These are phyloP conservation scores for Meteorus colon DNA, from an alignment of 2,888 invertebrate species.

Conservation along the genomic window DNA sequence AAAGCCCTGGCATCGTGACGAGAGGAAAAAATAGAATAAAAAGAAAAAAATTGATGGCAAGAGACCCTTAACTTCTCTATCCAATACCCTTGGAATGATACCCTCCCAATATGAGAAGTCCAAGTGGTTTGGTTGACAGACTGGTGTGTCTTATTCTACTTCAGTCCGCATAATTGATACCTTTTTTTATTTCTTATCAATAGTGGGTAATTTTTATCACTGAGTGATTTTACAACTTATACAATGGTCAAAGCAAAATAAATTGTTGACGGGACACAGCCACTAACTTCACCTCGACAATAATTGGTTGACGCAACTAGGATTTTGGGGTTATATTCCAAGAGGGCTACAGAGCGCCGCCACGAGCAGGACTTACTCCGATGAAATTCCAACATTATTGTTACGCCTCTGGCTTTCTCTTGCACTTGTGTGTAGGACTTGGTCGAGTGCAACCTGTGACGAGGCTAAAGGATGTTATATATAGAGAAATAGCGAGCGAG, in stretches of 20 bases:
- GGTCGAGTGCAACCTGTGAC: neutral
- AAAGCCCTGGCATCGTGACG: too few species aligned
- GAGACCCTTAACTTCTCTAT: too few species aligned
- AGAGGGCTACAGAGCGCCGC: slow-evolving; percentile 22
- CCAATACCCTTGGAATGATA: too few species aligned
- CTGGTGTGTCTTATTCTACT: too few species aligned
- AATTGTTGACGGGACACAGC: neutral
- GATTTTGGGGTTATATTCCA: slow-evolving; percentile 34
- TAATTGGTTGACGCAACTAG: slow-evolving; percentile 20
- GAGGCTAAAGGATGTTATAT: slow-evolving; percentile 12
- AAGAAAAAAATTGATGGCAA: too few species aligned
- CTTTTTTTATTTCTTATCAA: too few species aligned
- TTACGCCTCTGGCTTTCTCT: slow-evolving; percentile 21
- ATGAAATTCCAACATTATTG: slow-evolving; percentile 44
- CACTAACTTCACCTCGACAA: neutral
- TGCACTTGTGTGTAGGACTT: slow-evolving; percentile 18
- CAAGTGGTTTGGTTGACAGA: too few species aligned
- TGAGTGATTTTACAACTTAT: too few species aligned
- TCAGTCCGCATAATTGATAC: too few species aligned
- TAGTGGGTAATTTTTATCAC: too few species aligned
- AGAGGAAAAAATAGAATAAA: too few species aligned
- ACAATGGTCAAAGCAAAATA: neutral
- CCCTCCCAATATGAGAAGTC: too few species aligned
- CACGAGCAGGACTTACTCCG: neutral
- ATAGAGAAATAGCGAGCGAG: slow-evolving; percentile 40